phyloP scores from a whole-genome alignment of 2,797 vertebrate genomes.

The Enoplosus armatus region DNA sequence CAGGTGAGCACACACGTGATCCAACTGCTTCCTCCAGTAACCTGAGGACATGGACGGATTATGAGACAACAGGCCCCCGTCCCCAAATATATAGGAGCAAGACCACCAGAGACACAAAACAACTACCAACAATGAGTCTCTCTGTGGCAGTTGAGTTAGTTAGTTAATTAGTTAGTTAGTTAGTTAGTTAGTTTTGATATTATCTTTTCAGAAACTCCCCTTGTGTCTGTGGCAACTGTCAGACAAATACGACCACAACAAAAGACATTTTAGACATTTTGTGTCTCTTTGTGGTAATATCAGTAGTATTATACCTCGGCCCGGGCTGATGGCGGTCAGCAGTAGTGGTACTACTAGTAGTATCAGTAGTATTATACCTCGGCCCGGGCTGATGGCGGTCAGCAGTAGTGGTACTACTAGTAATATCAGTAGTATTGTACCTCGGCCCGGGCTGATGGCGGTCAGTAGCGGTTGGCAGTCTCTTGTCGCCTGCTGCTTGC shows the following conservation, averaged over 20 bases:
- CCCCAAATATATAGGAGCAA: too few relatives aligned
- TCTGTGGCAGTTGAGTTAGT: too few relatives aligned
- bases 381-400: slow-evolving; percentile 92
- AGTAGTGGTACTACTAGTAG: too few relatives aligned
- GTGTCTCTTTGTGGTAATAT: not conserved
- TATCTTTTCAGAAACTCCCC: too few relatives aligned
- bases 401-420: too few relatives aligned
- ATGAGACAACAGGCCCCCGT: not conserved
- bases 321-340: slow-evolving; percentile 92
- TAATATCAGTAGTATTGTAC: slow-evolving; percentile 73
- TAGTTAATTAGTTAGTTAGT: too few relatives aligned
- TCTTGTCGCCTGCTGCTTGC: slow-evolving; percentile 82
- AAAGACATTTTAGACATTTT: too few relatives aligned
- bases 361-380: slow-evolving; percentile 82
- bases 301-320: slow-evolving; percentile 85
- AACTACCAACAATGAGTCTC: too few relatives aligned
- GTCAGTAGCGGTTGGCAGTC: slow-evolving; percentile 86
- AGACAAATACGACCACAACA: too few relatives aligned
- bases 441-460: slow-evolving; percentile 93
- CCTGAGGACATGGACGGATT: slow-evolving; percentile 78
- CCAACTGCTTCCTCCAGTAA: slow-evolving; percentile 95
- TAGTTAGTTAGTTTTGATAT: too few relatives aligned
- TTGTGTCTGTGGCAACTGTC: too few relatives aligned
- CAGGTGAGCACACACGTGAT: slow-evolving; percentile 93
- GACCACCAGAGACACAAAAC: too few relatives aligned